Evolutionary conservation across 2,888 invertebrate genomes (phyloP), one percentile per base, ranked within the genome.

Genomic region (Thecophora atra): DNA sequence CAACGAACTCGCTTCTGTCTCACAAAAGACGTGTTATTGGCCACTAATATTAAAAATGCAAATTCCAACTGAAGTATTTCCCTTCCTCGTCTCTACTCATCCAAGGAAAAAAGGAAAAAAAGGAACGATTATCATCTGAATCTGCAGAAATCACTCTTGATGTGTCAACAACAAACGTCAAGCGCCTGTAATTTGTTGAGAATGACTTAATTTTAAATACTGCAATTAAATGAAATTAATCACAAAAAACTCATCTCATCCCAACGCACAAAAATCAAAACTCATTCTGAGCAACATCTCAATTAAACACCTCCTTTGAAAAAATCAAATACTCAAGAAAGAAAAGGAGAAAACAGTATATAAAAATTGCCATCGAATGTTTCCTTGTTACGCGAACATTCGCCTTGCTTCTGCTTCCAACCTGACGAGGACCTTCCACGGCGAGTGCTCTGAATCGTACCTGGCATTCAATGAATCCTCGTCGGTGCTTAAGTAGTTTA

Each of bases 401-500:
- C n/a, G 11, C n/a, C 5, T n/a, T 4, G 47, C 47, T n/a, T 47
- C 47, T 17, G 5, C 47, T 8, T 2, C 47, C 47, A 47, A 15
- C 15, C 47, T 15, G 15, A 47, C 5, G 4, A n/a, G n/a, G 47
- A 47, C 15, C 15, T 15, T n/a, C 47, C 47, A 47, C 47, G 47
- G 17, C 47, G 17, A 47, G 17, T 47, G 47, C 15, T 37, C 15
- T 47, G 47, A 47, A 47, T 47, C 47, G 11, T 47, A 47, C 47
- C n/a, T 47, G 17, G 47, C n/a, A 47, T 47, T 47, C 47, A n/a
- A 47, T 47, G 4, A n/a, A 47, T 47, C 15, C 47, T 47, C 15
- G 15, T 47, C n/a, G 17, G 47, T 47, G n/a, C 47, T 47, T 47
- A 60, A 60, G 30, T n/a, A 17, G 60, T 60, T 28, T 28, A 30